Percentiles rank a stretch among this genome's conserved stretches.
Conservation (phyloP, 1,140 invertebrate genomes). For the Ruditapes philippinarum region DNA sequence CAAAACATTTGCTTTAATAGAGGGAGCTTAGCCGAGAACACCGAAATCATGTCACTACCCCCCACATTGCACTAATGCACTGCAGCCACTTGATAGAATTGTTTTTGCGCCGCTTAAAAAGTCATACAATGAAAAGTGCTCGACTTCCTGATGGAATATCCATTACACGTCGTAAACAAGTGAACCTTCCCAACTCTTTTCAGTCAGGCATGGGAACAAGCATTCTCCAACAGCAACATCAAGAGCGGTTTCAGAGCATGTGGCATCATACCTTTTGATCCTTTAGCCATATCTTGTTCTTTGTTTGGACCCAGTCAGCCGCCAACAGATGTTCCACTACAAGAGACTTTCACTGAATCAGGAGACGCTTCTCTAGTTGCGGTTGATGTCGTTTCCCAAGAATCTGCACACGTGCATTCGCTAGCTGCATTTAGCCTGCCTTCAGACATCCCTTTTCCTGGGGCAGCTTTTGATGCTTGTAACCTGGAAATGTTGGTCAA, state of each 20-base stretch:
- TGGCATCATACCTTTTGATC: not conserved
- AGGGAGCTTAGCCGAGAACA: not conserved
- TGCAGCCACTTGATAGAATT: constrained; percentile 35
- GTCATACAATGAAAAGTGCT: constrained; percentile 15
- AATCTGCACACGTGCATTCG: no score
- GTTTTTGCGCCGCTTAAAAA: constrained; percentile 19
- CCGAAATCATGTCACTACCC: not conserved
- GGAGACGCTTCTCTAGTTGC: no score
- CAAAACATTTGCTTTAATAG: constrained; percentile 11
- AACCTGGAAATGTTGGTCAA: no score
- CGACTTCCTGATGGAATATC: not conserved
- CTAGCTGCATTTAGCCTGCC: no score
- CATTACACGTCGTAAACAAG: not conserved
- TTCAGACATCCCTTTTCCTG: no score
- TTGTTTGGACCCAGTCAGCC: not conserved
- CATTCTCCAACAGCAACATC: not conserved
- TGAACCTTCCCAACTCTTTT: not conserved
- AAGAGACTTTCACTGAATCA: no score
- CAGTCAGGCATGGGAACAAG: not conserved
- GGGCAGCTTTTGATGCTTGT: no score
- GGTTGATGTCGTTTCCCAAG: no score
- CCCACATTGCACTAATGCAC: constrained; percentile 7
- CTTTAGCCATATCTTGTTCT: not conserved
- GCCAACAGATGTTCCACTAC: no score
- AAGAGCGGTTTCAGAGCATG: not conserved